A percentile compares a stretch with the other conserved stretches of the same genome.
Conservation (phyloP, 2,888 invertebrate species). For the Caenorhabditis wallacei region DNA sequence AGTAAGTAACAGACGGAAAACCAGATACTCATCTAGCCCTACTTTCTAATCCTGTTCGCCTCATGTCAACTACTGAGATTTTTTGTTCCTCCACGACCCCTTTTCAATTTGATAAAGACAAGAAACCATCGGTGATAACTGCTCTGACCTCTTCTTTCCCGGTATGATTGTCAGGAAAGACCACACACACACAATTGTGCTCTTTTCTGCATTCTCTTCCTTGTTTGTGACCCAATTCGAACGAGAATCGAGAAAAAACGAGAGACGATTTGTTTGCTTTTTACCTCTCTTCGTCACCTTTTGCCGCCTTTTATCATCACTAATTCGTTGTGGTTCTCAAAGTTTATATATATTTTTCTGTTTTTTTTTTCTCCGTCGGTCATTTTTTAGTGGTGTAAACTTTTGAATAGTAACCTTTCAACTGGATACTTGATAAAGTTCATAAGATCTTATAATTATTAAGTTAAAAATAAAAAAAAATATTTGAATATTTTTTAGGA, state of each 20-base stretch:
- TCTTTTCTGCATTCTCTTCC: conserved; percentile 43
- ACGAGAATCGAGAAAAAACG: conserved; percentile 39
- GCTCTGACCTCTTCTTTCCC: background rate
- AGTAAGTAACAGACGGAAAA: background rate
- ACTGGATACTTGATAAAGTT: background rate
- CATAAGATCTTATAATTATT: background rate
- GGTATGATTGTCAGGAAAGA: conserved; percentile 11
- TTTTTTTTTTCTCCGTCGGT: background rate
- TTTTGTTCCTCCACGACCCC: background rate
- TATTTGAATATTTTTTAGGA: no score
- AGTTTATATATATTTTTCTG: background rate
- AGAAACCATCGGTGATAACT: conserved; percentile 1
- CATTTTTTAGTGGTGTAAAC: background rate
- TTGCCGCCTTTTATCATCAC: conserved; percentile 32
- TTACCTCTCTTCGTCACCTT: conserved; percentile 31
- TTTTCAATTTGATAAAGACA: background rate
- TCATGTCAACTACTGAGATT: background rate
- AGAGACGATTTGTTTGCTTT: conserved; percentile 56
- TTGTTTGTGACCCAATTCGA: conserved; percentile 56
- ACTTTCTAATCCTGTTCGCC: background rate
- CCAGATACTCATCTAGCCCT: background rate
- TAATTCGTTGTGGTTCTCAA: conserved; percentile 2
- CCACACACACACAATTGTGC: conserved; percentile 51
- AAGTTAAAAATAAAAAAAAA: background rate
- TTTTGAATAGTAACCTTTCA: background rate